These are phyloP conservation scores for Molanna angustata DNA, from an alignment of 2,888 invertebrate genomes.

Conservation along the genomic window DNA sequence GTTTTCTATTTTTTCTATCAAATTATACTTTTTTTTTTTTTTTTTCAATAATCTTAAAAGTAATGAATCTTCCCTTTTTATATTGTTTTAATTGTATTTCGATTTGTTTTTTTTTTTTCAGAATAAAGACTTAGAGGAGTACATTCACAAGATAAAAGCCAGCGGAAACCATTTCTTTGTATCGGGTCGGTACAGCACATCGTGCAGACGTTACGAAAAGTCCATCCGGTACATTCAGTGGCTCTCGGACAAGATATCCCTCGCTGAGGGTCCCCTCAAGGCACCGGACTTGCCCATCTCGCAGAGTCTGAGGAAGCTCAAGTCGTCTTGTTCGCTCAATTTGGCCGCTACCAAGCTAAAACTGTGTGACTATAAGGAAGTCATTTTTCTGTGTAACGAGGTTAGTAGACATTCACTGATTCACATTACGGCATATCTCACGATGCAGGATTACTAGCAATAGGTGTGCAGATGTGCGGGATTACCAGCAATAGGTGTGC, in stretches of 20 bases:
- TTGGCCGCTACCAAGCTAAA: constrained; percentile 73
- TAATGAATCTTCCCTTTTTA: too few species aligned
- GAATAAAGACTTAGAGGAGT: constrained; percentile 49
- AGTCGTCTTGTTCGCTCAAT: constrained; percentile 61
- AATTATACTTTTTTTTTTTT: too few species aligned
- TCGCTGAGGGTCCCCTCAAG: constrained; percentile 35
- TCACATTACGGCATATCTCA: too few species aligned
- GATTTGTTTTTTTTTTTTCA: constrained; percentile 36
- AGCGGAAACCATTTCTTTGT: constrained; percentile 71
- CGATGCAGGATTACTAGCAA: too few species aligned
- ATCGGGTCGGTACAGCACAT: constrained; percentile 58
- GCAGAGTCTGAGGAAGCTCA: constrained; percentile 1
- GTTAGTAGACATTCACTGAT: constrained; percentile 36
- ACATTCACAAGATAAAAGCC: constrained; percentile 62
- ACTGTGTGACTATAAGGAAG: constrained; percentile 58
- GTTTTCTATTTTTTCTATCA: too few species aligned
- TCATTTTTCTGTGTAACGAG: constrained; percentile 64
- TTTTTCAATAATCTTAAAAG: too few species aligned
- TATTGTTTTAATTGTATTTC: too few species aligned
- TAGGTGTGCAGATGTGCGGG: too few species aligned
- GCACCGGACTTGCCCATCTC: constrained; percentile 31
- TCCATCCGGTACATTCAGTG: constrained; percentile 67
- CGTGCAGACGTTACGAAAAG: constrained; percentile 77
- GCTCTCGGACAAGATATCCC: constrained; percentile 38
- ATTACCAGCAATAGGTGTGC: too few species aligned